Evolutionary conservation across 2,888 invertebrate species (phyloP), one percentile per base, ranked within the genome.

Genomic region (Ophonus ardosiacus): DNA sequence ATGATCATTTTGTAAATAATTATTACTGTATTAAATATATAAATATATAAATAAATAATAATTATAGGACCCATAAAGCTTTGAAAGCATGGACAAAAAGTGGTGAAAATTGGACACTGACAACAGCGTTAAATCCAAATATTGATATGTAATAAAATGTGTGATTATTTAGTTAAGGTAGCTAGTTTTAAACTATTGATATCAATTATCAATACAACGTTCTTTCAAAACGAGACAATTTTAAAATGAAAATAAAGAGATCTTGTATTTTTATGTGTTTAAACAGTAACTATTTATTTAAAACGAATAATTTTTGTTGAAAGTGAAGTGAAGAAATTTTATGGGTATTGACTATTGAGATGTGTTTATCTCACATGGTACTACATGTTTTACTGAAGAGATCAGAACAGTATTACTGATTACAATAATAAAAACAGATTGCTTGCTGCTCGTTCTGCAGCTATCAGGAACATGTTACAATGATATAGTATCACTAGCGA

Each of bases 121-220:
- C 71, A 80, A 71, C 80, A 85, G 85, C 68, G 85, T 85, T 85
- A 85, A 85, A 65, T 80, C 85, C 79, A 85, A 40, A 80, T 85
- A 85, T 80, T 74, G 80, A 80, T 57, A 85, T 85, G 85, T 87
- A 88, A 89, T 88, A 88, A 88, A 89, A 89, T 89, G 90, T 90
- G 89, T 90, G 90, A 90, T 90, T 90, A 89, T 88, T 87, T 89
- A 89, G 88, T 88, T 89, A 90, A 88, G 88, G 88, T 89, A 89
- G 89, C 86, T 89, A 90, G 89, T 88, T 88, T 88, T 90, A 89
- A 90, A 90, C 68, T 80, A 85, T 85, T 85, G 71, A 85, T 85
- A 85, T 80, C 84, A 84, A 84, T 78, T 78, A 84, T 78, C 56
- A 65, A 71, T 43, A 84, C 63, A 78, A 63, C 65, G 78, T 84